Base-by-base conservation (phyloP, 2,113 vertebrate species). In the Sula dactylatra region DNA sequence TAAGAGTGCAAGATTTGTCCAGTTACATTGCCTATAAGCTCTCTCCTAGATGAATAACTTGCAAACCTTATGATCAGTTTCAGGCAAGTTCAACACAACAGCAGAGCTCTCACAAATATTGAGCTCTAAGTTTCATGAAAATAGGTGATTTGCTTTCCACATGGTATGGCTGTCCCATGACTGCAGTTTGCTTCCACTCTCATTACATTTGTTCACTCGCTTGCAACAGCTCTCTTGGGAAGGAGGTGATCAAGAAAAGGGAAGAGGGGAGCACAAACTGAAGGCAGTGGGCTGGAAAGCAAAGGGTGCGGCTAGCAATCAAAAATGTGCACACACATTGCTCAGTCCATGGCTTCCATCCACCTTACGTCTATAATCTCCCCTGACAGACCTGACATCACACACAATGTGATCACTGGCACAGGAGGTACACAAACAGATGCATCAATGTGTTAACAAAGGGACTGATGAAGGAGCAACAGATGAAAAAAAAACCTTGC, bases 181-280 rank as follows among this genome's bases (percentile, higher is more conserved):
- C 38, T 92, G 82, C 38, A 78, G 38, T 95, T 96, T 97, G 50
- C 58, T 94, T 94, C 86, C 72, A 77, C 45, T 80, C 50, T 80
- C n/a, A 7, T 90, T 96, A 82, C 14, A 55, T 86, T 91, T 94
- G 76, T 90, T 96, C 42, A 42, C 42, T 96, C 59, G 27, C 66
- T 88, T 73, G 31, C 72, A 83, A 22, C 72, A 70, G 58, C 79
- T 92, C 11, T 52, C 27, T 42, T n/a, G 31, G 54, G 79, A 83
- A 88, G 66, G 65, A 52, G 38, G 29, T 6, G 11, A 19, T 56
- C 24, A 62, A 42, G 20, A 76, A 73, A 79, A 38, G 17, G 45
- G 16, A 45, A 90, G 10, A 74, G 11, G 44, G 44, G 42, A 71
- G 5, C 25, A 58, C 24, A 92, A 82, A 78, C 26, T 22, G 40